phyloP scores from a whole-genome alignment of 2,797 vertebrate species.

The Poecilia picta region DNA sequence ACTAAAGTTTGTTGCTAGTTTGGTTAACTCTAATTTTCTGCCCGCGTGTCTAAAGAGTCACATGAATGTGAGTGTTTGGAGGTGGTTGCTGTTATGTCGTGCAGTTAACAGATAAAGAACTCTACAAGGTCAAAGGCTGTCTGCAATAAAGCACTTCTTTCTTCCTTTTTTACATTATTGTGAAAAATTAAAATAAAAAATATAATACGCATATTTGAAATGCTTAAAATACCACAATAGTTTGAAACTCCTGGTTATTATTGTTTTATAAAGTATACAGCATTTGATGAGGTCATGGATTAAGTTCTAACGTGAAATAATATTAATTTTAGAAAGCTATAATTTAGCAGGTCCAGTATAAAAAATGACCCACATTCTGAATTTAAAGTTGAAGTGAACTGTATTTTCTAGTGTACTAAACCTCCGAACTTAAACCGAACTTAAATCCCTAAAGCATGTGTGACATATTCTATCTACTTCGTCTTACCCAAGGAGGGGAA shows the following conservation, averaged over 20 bases:
- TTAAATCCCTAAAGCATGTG: neutral
- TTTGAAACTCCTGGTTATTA: neutral
- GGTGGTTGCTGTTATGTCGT: slow-evolving; percentile 17
- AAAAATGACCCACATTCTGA: neutral
- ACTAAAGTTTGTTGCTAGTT: neutral
- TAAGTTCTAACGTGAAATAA: neutral
- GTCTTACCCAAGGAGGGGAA: slow-evolving; percentile 47
- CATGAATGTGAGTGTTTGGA: slow-evolving; percentile 11
- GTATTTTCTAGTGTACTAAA: neutral
- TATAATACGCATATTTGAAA: neutral
- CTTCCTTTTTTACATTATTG: neutral
- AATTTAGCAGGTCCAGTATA: neutral
- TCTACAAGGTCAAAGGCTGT: slow-evolving; percentile 40
- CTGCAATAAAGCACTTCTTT: neutral
- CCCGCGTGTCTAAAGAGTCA: slow-evolving; percentile 6
- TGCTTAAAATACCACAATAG: neutral
- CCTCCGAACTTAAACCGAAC: neutral
- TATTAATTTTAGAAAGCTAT: neutral
- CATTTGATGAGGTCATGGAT: neutral
- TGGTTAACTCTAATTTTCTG: neutral
- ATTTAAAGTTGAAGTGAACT: neutral
- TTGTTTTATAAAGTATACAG: neutral
- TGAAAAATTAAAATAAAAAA: neutral
- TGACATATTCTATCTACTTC: slow-evolving; percentile 7
- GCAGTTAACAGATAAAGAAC: slow-evolving; percentile 10